Conservation (phyloP, 2,113 vertebrate genomes). For the Jacana jacana region DNA sequence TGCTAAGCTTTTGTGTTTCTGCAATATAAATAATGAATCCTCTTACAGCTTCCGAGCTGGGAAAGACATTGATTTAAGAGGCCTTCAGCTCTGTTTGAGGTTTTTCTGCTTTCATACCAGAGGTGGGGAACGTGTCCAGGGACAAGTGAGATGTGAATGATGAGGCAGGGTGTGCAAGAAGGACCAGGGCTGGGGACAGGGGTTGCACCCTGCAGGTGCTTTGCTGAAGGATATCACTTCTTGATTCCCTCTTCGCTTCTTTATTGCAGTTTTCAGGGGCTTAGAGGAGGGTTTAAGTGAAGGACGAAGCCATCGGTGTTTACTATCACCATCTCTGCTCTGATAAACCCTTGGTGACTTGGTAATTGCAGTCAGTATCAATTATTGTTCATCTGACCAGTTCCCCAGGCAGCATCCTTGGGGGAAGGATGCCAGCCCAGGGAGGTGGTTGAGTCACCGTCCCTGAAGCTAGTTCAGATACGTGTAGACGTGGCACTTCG, state of each 20-base stretch:
- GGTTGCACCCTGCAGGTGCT: neutral
- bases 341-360: neutral
- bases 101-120: neutral
- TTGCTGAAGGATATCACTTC: neutral
- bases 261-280: neutral
- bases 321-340: neutral
- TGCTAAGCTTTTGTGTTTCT: conserved; percentile 64
- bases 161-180: neutral
- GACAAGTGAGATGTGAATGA: neutral
- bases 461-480: too few species aligned
- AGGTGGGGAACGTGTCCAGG: neutral
- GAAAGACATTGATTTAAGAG: conserved; percentile 58
- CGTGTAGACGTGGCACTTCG: too few species aligned
- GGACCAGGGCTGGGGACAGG: neutral
- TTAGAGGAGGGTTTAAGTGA: neutral
- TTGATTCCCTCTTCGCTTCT: neutral
- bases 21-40: conserved; percentile 72
- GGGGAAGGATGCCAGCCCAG: neutral
- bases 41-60: conserved; percentile 46
- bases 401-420: neutral
- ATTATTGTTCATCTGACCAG: neutral
- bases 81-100: conserved; percentile 5
- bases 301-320: neutral
- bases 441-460: too few species aligned
- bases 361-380: neutral